Percentiles rank a stretch among this genome's conserved stretches.
Conservation (phyloP, 1,140 invertebrate species). For the Drosophila ogumai region DNA sequence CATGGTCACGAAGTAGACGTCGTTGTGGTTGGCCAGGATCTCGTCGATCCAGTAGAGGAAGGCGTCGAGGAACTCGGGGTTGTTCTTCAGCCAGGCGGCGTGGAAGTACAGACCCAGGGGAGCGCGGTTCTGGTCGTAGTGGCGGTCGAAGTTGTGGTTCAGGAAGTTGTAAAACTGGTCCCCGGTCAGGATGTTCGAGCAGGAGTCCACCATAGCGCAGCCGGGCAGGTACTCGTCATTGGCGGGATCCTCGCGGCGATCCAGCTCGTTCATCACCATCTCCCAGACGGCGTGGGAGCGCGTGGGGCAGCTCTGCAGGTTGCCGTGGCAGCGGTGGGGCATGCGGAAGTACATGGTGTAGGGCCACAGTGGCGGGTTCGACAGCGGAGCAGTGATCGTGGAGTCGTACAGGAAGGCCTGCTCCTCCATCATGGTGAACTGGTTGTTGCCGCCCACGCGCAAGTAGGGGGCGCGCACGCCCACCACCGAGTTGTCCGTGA, state of each 20-base stretch:
- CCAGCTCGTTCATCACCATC: slow-evolving; percentile 98
- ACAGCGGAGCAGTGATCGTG: slow-evolving; percentile 96
- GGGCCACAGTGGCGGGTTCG: slow-evolving; percentile 97
- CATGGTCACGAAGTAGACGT: slow-evolving; percentile 99
- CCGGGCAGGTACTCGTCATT: slow-evolving; percentile 96
- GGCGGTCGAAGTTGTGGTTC: slow-evolving; percentile 97
- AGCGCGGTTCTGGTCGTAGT: slow-evolving; percentile 97
- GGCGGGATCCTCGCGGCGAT: slow-evolving; percentile 95
- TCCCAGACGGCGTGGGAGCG: slow-evolving; percentile 97
- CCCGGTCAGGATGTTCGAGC: slow-evolving; percentile 96
- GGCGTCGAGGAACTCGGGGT: slow-evolving; percentile 96
- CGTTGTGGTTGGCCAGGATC: slow-evolving; percentile 93
- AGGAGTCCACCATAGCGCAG: slow-evolving; percentile 98
- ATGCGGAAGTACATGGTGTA: slow-evolving; percentile 99
- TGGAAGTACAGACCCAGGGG: slow-evolving; percentile 98
- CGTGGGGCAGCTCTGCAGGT: slow-evolving; percentile 96
- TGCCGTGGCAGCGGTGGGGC: slow-evolving; percentile 97
- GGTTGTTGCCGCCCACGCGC: slow-evolving; percentile 97
- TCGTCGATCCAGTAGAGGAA: slow-evolving; percentile 98
- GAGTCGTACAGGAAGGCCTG: slow-evolving; percentile 98
- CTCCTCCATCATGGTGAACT: slow-evolving; percentile 99
- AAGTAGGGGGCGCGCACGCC: slow-evolving; percentile 97
- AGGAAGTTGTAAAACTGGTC: slow-evolving; percentile 98
- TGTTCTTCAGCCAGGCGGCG: slow-evolving; percentile 97
- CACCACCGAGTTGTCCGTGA: slow-evolving; percentile 97